phyloP scores from a whole-genome alignment of 2,113 vertebrate species.

The Microtus oregoni region DNA sequence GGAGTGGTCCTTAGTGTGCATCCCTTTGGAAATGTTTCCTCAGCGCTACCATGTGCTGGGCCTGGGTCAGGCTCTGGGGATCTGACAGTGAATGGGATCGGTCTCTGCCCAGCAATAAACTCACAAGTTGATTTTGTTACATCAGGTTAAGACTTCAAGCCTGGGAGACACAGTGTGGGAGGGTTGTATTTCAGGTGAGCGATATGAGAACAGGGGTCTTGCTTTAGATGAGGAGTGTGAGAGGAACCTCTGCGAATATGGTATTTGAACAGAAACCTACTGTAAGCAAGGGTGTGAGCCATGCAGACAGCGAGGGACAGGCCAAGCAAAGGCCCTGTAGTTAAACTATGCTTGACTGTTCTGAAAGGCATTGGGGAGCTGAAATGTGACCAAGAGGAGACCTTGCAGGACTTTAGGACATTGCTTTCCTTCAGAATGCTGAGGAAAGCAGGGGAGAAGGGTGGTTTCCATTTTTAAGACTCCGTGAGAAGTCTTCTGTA shows the following conservation, averaged over 20 bases:
- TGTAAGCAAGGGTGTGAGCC: neutral
- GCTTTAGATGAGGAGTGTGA: neutral
- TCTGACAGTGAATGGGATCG: neutral
- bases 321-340: neutral
- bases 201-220: too few relatives aligned
- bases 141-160: neutral
- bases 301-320: neutral
- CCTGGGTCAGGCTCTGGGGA: neutral
- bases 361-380: neutral
- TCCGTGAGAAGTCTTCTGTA: neutral
- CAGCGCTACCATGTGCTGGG: neutral
- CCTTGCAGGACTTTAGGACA: neutral
- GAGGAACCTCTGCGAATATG: neutral
- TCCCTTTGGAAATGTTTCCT: neutral
- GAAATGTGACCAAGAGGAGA: neutral
- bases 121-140: neutral
- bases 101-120: neutral
- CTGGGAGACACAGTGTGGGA: neutral
- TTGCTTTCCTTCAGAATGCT: neutral
- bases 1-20: too few relatives aligned
- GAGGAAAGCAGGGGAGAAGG: neutral
- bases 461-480: neutral
- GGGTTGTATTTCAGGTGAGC: neutral
- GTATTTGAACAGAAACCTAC: neutral
- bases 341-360: neutral